Conservation (phyloP, 2,797 vertebrate species). For the Pseudocheirus occidentalis region DNA sequence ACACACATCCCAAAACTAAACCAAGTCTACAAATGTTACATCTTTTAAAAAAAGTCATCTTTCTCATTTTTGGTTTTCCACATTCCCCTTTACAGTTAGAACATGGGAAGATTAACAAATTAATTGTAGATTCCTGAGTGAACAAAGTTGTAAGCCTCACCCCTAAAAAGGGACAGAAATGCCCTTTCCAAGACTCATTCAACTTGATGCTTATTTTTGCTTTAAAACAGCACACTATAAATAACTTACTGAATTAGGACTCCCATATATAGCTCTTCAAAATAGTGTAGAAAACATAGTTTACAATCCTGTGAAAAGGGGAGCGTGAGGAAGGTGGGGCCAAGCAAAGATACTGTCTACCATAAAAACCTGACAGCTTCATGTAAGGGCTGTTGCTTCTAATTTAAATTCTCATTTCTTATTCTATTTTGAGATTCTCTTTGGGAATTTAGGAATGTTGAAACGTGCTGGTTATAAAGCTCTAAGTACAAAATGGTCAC, state of each 20-base stretch:
- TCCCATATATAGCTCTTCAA: slow-evolving; percentile 71
- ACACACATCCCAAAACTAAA: slow-evolving; percentile 26
- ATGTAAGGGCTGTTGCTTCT: slow-evolving; percentile 82
- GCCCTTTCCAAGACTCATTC: slow-evolving; percentile 61
- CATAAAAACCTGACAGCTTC: slow-evolving; percentile 78
- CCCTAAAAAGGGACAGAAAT: slow-evolving; percentile 57
- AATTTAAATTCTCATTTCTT: slow-evolving; percentile 85
- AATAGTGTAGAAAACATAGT: slow-evolving; percentile 69
- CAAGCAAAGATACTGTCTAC: slow-evolving; percentile 75
- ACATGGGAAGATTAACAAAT: slow-evolving; percentile 29
- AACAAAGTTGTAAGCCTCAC: slow-evolving; percentile 35
- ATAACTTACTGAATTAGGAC: slow-evolving; percentile 63
- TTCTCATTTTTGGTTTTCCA: slow-evolving; percentile 12
- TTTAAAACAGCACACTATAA: slow-evolving; percentile 72
- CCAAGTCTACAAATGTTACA: background rate
- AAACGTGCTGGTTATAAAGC: slow-evolving; percentile 82
- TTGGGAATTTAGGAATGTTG: slow-evolving; percentile 86
- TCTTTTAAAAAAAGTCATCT: slow-evolving; percentile 25
- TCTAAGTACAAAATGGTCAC: slow-evolving; percentile 80
- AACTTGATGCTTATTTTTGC: slow-evolving; percentile 76
- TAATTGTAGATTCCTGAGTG: slow-evolving; percentile 29
- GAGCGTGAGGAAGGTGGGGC: background rate
- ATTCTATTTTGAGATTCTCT: slow-evolving; percentile 87
- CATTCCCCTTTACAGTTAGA: background rate
- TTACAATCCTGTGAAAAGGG: background rate